A percentile compares a stretch with the other conserved stretches of the same genome.
These are phyloP conservation scores for Bos javanicus DNA, from an alignment of 2,113 vertebrate species.

Conservation along the genomic window DNA sequence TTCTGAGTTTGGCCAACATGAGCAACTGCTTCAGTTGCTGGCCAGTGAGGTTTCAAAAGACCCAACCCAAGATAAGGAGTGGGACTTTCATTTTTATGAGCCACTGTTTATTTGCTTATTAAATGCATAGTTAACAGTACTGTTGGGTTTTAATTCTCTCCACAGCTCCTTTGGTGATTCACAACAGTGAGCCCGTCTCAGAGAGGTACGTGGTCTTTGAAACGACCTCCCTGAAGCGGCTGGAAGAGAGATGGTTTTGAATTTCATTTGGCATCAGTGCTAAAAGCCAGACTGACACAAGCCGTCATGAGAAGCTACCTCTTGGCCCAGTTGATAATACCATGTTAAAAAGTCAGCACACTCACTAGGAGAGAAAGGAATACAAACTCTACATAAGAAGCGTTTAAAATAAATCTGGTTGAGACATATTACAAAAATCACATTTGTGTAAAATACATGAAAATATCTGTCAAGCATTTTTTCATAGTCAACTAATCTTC, in stretches of 20 bases:
- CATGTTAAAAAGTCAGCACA: slow-evolving; percentile 84
- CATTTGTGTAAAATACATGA: slow-evolving; percentile 94
- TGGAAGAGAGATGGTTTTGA: slow-evolving; percentile 65
- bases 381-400: slow-evolving; percentile 88
- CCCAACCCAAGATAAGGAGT: slow-evolving; percentile 42
- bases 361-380: slow-evolving; percentile 84
- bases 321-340: slow-evolving; percentile 87
- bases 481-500: slow-evolving; percentile 90
- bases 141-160: slow-evolving; percentile 61
- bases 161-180: slow-evolving; percentile 67
- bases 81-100: slow-evolving; percentile 70
- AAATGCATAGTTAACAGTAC: slow-evolving; percentile 61
- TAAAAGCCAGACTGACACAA: slow-evolving; percentile 77
- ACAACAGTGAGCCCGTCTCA: slow-evolving; percentile 40
- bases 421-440: slow-evolving; percentile 93
- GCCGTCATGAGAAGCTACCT: slow-evolving; percentile 89
- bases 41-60: slow-evolving; percentile 77
- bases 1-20: slow-evolving; percentile 73
- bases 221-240: slow-evolving; percentile 74
- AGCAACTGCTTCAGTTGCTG: slow-evolving; percentile 72
- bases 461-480: slow-evolving; percentile 92
- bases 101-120: slow-evolving; percentile 65
- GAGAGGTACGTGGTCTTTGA: slow-evolving; percentile 59
- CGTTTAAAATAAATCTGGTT: slow-evolving; percentile 92
- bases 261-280: slow-evolving; percentile 75